Evolutionary conservation across 2,797 vertebrate genomes (phyloP), one percentile per base, ranked within the genome.

Genomic region (Myotis findleyi): DNA sequence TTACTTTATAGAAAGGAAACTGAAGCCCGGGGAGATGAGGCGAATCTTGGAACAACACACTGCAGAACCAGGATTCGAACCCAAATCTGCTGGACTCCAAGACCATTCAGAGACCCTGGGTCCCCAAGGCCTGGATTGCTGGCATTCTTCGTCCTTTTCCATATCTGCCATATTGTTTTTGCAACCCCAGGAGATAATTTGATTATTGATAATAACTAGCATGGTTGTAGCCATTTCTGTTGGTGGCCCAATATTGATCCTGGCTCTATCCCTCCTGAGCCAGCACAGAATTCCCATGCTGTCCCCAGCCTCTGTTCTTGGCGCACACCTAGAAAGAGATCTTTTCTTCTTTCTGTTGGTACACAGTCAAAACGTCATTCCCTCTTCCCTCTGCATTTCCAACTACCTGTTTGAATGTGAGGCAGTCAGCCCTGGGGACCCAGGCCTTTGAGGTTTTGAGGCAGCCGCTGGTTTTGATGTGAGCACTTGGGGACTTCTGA

Each of bases 381-480:
- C 20, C 5, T 2, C 38, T 73, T 69, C 17, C 53, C 21, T 66
- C 66, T 76, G 81, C 57, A 11, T 83, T 69, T 38, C 64, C 30
- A 66, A 36, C 41, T 87, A 23, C 79, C 41, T 69, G 25, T 53
- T 27, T 79, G 75, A 53, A 25, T 51, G 6, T 83, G 73, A 88
- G 80, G 84, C 87, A 38, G 79, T 66, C 88, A 51, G 69, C 92
- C 23, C 3, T 0, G 1, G 49, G 64, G 53, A 62, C 36, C 0
- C 7, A 80, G 79, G 62, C 87, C 27, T 25, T 53, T 62, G 91
- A 83, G 73, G 64, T 53, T 94, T 10, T 17, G 23, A 89, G 77
- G 53, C 66, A 57, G 75, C 57, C 0, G 4, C 75, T 12, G 55
- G 62, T 87, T 94, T 87, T 83, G 85, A 76, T 68, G 90, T 41